Conservation (phyloP, 2,888 invertebrate genomes). For the Slavum lentiscoides region DNA sequence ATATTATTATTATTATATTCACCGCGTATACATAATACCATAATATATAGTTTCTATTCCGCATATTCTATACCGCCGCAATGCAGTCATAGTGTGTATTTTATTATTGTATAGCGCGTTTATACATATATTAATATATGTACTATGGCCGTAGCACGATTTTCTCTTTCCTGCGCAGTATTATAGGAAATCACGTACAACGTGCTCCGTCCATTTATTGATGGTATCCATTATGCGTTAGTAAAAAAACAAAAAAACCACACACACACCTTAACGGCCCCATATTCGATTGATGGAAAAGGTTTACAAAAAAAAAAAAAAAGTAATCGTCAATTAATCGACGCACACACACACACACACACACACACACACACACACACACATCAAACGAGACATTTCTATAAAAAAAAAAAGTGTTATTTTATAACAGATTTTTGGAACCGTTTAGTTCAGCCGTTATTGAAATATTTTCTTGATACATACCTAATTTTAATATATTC, state of each 20-base stretch:
- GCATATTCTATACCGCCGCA: slow-evolving; percentile 32
- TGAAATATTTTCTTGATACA: background rate
- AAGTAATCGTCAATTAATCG: background rate
- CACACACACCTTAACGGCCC: background rate
- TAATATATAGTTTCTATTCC: slow-evolving; percentile 36
- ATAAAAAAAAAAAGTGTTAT: background rate
- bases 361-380: background rate
- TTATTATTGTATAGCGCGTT: background rate
- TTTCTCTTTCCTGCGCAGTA: slow-evolving; percentile 47
- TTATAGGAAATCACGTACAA: slow-evolving; percentile 53
- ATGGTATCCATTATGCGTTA: slow-evolving; percentile 35
- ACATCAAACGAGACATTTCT: background rate
- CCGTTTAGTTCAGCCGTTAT: background rate
- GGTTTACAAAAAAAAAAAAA: background rate
- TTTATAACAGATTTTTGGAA: background rate
- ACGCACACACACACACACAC: no score
- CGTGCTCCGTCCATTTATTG: slow-evolving; percentile 50
- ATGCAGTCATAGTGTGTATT: no score
- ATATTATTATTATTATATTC: background rate
- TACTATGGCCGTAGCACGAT: slow-evolving; percentile 38
- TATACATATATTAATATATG: slow-evolving; percentile 15
- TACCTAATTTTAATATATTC: no score
- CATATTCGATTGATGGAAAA: background rate
- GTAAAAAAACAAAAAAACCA: background rate
- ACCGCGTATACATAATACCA: no score